phyloP scores from a whole-genome alignment of 2,888 invertebrate genomes.

The Crossocerus cetratus region DNA sequence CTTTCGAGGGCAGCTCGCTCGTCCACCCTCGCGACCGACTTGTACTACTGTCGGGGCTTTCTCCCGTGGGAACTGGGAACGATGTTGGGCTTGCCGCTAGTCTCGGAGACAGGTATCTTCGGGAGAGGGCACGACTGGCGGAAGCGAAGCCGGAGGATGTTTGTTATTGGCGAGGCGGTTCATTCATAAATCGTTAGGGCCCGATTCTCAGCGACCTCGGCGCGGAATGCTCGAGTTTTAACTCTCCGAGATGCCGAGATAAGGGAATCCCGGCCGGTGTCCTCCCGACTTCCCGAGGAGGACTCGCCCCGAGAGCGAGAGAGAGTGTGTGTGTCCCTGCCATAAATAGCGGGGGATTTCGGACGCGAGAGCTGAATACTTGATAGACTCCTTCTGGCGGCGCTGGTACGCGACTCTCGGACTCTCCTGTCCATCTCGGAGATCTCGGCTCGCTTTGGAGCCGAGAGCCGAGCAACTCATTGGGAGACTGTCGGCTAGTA shows the following conservation, averaged over 20 bases:
- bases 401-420: constrained; percentile 17
- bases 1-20: no score
- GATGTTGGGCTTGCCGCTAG: background rate
- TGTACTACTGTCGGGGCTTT: no score
- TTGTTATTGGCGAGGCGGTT: constrained; percentile 33
- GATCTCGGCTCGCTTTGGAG: constrained; percentile 2
- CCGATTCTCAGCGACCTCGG: constrained; percentile 21
- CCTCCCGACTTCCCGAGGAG: constrained; percentile 5
- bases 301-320: constrained; percentile 38
- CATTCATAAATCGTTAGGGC: constrained; percentile 57
- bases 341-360: constrained; percentile 58
- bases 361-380: constrained; percentile 45
- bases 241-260: constrained; percentile 53
- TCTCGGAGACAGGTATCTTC: background rate
- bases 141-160: constrained; percentile 1
- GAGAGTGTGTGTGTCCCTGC: constrained; percentile 25
- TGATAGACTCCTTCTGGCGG: constrained; percentile 47
- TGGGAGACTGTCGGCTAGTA: background rate
- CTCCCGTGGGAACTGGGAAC: background rate
- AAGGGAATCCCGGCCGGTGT: constrained; percentile 42
- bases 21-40: no score
- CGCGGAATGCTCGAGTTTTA: constrained; percentile 57
- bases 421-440: background rate
- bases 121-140: background rate
- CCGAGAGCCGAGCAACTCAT: background rate